Percentiles rank a stretch among this genome's conserved stretches.
These are phyloP conservation scores for Oligia strigilis DNA, from an alignment of 2,888 invertebrate genomes.

Conservation along the genomic window DNA sequence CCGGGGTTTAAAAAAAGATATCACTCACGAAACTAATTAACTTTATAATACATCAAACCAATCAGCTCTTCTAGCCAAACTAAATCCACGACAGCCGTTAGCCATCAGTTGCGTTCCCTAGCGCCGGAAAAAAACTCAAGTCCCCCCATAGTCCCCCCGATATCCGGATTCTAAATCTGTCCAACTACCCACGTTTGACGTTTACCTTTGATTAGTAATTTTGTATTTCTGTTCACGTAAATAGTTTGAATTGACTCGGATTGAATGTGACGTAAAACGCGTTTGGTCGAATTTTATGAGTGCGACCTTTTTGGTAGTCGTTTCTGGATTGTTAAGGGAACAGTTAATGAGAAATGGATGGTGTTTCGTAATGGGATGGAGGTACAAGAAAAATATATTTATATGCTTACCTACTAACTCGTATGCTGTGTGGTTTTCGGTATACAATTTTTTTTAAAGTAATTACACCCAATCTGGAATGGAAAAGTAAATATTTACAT, in stretches of 20 bases:
- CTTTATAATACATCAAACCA: not conserved
- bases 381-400: conserved; percentile 17
- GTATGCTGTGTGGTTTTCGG: not conserved
- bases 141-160: conserved; percentile 86
- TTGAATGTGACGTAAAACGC: conserved; percentile 62
- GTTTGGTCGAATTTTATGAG: conserved; percentile 56
- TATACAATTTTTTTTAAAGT: not conserved
- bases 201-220: conserved; percentile 79
- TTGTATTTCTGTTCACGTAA: conserved; percentile 68
- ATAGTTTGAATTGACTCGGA: conserved; percentile 56
- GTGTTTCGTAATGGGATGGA: conserved; percentile 11
- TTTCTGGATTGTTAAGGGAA: conserved; percentile 30
- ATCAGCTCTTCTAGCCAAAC: conserved; percentile 60
- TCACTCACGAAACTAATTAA: not conserved
- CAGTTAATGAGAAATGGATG: conserved; percentile 45
- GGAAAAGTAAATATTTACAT: not conserved
- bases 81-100: conserved; percentile 60
- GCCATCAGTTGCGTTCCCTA: conserved; percentile 74
- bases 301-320: conserved; percentile 45
- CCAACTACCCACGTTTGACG: conserved; percentile 76
- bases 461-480: not conserved
- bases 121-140: conserved; percentile 79
- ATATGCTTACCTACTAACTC: not conserved
- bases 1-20: not conserved
- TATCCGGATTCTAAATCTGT: conserved; percentile 88